Evolutionary conservation across 2,797 vertebrate genomes (phyloP).

Genomic region (Hybognathus amarus): DNA sequence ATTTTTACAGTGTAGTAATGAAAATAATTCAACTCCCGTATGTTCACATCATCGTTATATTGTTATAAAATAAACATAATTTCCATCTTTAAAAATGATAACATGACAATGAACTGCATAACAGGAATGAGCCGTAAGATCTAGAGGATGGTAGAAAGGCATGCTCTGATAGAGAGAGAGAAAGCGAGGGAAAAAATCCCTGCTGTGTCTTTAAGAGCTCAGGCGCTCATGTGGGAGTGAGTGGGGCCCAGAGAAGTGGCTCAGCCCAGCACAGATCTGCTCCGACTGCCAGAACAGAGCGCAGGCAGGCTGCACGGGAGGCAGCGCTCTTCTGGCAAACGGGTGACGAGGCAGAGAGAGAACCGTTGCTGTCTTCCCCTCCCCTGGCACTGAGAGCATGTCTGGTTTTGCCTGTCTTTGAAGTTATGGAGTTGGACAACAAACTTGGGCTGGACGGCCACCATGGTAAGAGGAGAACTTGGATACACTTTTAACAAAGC

Average conservation of each 20-base stretch:
- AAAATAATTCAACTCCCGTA: not conserved
- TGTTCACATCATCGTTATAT: not conserved
- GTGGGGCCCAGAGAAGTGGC: constrained; percentile 77
- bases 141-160: not conserved
- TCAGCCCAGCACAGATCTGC: constrained; percentile 79
- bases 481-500: constrained; percentile 49
- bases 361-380: constrained; percentile 31
- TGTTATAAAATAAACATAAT: not conserved
- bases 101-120: not conserved
- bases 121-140: not conserved
- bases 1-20: not conserved
- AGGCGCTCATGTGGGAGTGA: constrained; percentile 78
- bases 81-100: not conserved
- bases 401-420: constrained; percentile 67
- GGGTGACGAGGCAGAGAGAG: constrained; percentile 26
- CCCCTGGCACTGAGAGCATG: constrained; percentile 52
- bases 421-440: constrained; percentile 81
- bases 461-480: constrained; percentile 76
- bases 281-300: constrained; percentile 77
- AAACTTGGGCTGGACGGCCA: constrained; percentile 76
- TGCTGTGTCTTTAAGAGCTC: constrained; percentile 84
- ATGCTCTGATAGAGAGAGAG: not conserved
- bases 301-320: constrained; percentile 65
- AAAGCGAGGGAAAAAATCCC: constrained; percentile 66
- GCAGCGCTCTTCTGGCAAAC: constrained; percentile 63